Evolutionary conservation across 2,113 vertebrate species (phyloP), one percentile per base, ranked within the genome.

Genomic region (Trachemys scripta): DNA sequence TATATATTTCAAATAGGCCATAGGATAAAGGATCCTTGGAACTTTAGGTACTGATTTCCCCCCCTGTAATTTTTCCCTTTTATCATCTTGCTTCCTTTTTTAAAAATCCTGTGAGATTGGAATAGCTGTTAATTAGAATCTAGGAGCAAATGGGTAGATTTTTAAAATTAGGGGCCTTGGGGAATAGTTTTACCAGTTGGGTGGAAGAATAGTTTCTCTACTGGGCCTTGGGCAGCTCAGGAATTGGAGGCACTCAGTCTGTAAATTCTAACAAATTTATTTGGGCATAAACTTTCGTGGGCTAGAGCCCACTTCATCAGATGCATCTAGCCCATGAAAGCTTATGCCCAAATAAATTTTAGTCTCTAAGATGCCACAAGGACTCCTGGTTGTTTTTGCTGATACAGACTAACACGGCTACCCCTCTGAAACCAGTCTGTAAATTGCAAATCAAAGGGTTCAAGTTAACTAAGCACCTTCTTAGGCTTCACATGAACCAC

Each of bases 401-500:
- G 50, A 50, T 50, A 50, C 50, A 16, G 50, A 50, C 50, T 16
- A 50, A 50, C 50, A 50, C 1, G 50, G 50, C 14, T 50, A 50
- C 50, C 50, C 5, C 50, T 50, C 13, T 50, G 50, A 50, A 50
- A 50, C 50, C 83, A 96, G 84, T 82, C 93, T 96, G 92, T 91
- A 85, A 97, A 96, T 92, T 94, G 88, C 85, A 94, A 97, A 95
- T 96, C 82, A 96, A 97, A 94, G 85, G 92, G 57, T 76, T 84
- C 93, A 97, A 95, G 96, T 96, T 96, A 92, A 90, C 94, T 80
- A 85, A 90, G 85, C 75, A 87, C 65, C 90, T 93, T 95, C 95
- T 92, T 94, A 95, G 95, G 95, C 95, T 97, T 96, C 89, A 47
- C 79, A 10, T 47, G 92, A 96, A 94, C 53, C 72, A 96, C 81